Percentiles rank a stretch among this genome's conserved stretches.
These are phyloP conservation scores for Pomacea maculata DNA, from an alignment of 1,140 invertebrate genomes.

Conservation along the genomic window DNA sequence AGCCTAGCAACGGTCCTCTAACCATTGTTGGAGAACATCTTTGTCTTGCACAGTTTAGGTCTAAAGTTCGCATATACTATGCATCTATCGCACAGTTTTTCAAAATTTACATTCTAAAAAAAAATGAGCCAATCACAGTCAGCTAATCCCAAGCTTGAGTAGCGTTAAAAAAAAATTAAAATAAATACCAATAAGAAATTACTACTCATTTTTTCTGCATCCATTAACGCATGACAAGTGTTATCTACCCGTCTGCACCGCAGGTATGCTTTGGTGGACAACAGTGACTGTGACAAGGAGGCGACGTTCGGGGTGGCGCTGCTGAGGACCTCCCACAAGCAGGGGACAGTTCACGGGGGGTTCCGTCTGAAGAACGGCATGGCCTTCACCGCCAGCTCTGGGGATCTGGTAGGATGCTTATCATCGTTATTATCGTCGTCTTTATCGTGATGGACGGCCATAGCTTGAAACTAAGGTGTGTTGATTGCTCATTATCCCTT, in stretches of 20 bases:
- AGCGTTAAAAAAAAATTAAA: too few species aligned
- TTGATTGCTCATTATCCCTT: too few species aligned
- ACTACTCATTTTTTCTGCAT: background rate
- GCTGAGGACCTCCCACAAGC: slow-evolving; percentile 3
- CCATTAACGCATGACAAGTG: background rate
- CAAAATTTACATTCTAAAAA: too few species aligned
- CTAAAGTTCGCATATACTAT: background rate
- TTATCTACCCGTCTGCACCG: background rate
- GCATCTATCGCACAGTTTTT: background rate
- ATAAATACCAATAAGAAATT: too few species aligned
- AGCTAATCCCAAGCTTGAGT: background rate
- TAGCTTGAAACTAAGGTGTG: too few species aligned
- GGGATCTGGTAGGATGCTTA: slow-evolving; percentile 14
- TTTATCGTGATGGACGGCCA: too few species aligned
- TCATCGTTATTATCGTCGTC: too few species aligned
- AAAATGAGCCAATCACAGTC: background rate
- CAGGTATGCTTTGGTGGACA: slow-evolving; percentile 30
- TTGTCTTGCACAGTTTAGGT: too few species aligned
- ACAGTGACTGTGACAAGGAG: slow-evolving; percentile 38
- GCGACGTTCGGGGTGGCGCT: slow-evolving; percentile 36
- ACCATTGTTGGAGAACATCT: background rate
- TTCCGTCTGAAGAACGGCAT: slow-evolving; percentile 31
- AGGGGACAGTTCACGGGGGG: slow-evolving; percentile 27
- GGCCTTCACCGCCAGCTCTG: slow-evolving; percentile 27
- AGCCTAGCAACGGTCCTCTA: background rate